Conservation (phyloP, 2,888 invertebrate species). For the Acronicta alni region DNA sequence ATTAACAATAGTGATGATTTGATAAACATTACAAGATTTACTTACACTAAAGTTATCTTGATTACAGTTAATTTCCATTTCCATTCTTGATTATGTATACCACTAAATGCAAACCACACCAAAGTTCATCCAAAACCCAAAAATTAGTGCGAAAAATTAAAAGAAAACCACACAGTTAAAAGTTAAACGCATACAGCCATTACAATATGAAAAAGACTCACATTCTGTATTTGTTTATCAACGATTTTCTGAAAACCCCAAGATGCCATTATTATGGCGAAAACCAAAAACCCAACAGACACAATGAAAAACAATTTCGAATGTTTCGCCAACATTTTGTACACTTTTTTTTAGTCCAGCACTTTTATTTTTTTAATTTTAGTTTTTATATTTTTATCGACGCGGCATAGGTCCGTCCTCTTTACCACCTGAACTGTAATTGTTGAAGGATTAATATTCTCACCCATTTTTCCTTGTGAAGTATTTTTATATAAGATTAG, state of each 20-base stretch:
- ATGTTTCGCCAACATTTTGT: constrained; percentile 77
- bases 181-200: neutral
- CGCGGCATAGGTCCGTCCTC: constrained; percentile 55
- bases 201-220: constrained; percentile 60
- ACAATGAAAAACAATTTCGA: constrained; percentile 71
- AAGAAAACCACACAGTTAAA: neutral
- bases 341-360: constrained; percentile 29
- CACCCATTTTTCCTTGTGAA: constrained; percentile 46
- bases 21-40: constrained; percentile 9
- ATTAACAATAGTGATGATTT: neutral
- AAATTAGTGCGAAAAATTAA: constrained; percentile 1
- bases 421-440: constrained; percentile 56
- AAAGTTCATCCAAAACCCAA: neutral
- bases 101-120: neutral
- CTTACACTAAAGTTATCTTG: neutral
- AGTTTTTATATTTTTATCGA: constrained; percentile 15
- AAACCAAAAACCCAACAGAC: constrained; percentile 74
- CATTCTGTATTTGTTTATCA: constrained; percentile 82
- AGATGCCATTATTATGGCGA: constrained; percentile 79
- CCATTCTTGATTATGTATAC: neutral
- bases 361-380: constrained; percentile 14
- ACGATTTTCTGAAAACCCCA: constrained; percentile 87
- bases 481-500: constrained; percentile 33
- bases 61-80: neutral
- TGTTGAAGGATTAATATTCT: constrained; percentile 49